Conservation (phyloP, 1,140 invertebrate species). For the Platorchestia sp. region DNA sequence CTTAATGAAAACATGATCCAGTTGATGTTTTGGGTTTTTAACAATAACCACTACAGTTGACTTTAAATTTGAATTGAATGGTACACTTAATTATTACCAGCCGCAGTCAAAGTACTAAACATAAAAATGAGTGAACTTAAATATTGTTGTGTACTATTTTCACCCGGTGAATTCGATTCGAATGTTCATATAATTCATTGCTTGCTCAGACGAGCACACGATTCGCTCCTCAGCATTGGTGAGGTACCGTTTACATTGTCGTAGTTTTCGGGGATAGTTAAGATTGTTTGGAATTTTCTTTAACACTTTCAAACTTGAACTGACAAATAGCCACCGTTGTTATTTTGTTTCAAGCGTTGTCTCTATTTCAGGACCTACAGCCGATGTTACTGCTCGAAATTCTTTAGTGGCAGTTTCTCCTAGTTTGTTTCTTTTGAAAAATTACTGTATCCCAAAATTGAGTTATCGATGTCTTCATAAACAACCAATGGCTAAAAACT, state of each 20-base stretch:
- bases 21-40: not conserved
- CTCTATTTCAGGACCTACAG: not conserved
- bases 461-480: not conserved
- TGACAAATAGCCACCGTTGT: not conserved
- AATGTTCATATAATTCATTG: not conserved
- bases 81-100: too few species aligned
- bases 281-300: not conserved
- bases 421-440: not conserved
- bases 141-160: too few species aligned
- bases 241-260: not conserved
- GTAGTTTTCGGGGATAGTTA: not conserved
- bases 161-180: not conserved
- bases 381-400: not conserved
- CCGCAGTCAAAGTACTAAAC: too few species aligned
- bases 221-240: not conserved
- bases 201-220: not conserved
- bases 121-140: too few species aligned
- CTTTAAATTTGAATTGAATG: too few species aligned
- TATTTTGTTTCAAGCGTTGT: not conserved
- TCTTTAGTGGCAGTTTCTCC: not conserved
- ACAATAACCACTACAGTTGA: too few species aligned
- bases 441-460: not conserved
- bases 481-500: not conserved
- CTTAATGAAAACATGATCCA: not conserved
- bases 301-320: not conserved